phyloP scores from a whole-genome alignment of 2,888 invertebrate genomes.

The Drosophila robusta region DNA sequence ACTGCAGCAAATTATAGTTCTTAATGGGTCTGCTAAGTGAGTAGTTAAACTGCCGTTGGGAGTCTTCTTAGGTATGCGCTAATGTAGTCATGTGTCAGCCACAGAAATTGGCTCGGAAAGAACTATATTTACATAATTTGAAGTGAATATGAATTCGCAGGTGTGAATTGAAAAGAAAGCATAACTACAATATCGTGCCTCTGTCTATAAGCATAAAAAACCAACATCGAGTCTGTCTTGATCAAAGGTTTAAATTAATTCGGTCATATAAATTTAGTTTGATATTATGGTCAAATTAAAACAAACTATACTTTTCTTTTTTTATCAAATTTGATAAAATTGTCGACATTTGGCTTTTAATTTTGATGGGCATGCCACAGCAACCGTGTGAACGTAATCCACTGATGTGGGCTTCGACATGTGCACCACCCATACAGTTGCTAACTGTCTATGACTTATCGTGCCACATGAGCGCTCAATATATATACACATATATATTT shows the following conservation, averaged over 20 bases:
- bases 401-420: constrained; percentile 17
- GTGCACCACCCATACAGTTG: constrained; percentile 1
- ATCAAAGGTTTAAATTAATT: too few relatives aligned
- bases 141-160: too few relatives aligned
- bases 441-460: constrained; percentile 34
- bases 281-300: constrained; percentile 8
- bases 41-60: constrained; percentile 33
- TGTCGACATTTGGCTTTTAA: constrained; percentile 3
- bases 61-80: constrained; percentile 38
- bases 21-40: constrained; percentile 43
- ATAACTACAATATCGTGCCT: too few relatives aligned
- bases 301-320: background rate
- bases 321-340: constrained; percentile 6
- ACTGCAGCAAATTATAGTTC: constrained; percentile 29
- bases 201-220: too few relatives aligned
- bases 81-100: constrained; percentile 29
- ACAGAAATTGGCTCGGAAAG: background rate
- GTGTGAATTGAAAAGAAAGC: too few relatives aligned
- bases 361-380: constrained; percentile 5
- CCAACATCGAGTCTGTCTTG: too few relatives aligned
- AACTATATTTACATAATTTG: background rate
- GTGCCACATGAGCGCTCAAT: constrained; percentile 56
- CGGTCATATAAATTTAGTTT: too few relatives aligned
- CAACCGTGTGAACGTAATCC: constrained; percentile 28
- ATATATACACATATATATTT: constrained; percentile 16